Evolutionary conservation across 2,888 invertebrate genomes (phyloP), one percentile per base, ranked within the genome.

Genomic region (Tetragnatha montana): DNA sequence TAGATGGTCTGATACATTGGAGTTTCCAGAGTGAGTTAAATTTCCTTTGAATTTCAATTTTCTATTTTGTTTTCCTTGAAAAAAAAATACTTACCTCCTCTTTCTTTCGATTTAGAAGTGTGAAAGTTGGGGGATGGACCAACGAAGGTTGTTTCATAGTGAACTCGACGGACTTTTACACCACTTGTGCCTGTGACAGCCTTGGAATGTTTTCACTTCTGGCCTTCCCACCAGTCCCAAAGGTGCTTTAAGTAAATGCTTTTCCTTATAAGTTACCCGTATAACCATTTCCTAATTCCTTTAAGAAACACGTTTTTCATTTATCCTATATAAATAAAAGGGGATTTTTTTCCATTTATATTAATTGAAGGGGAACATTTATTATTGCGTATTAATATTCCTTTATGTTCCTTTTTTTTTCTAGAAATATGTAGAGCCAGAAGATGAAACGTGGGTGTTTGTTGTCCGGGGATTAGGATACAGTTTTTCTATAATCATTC

Each of bases 121-220:
- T 21, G 1, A 89, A 76, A 21, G 49, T 81, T 17, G 91, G 91
- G 21, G 89, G 90, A 8, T 92, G 92, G 92, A 90, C 83, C 10
- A 14, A 90, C 1, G 90, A 88, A 3, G 91, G 91, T 1, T 92
- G 92, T 70, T 76, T 84, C 8, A 50, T 87, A 22, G 81, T 91
- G 12, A 89, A 90, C 21, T 80, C 91, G 0, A 91, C 90, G 0
- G 91, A 81, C 2, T 78, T 88, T 8, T 91, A 91, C 69, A 91
- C 91, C 3, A 91, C 89, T 12, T 92, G 92, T 50, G 71, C 88
- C 10, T 92, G 92, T 47, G 87, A 90, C 8, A 51, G 86, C 8
- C 69, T 91, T 14, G 92, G 92, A 21, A 87, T 87, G 73, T 92
- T 89, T 75, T 90, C 92, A 0, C 88, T 92, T 17, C 21, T 92